A percentile compares a stretch with the other conserved stretches of the same genome.
These are phyloP conservation scores for Habroteleia sp. DNA, from an alignment of 2,888 invertebrate genomes.

Conservation along the genomic window DNA sequence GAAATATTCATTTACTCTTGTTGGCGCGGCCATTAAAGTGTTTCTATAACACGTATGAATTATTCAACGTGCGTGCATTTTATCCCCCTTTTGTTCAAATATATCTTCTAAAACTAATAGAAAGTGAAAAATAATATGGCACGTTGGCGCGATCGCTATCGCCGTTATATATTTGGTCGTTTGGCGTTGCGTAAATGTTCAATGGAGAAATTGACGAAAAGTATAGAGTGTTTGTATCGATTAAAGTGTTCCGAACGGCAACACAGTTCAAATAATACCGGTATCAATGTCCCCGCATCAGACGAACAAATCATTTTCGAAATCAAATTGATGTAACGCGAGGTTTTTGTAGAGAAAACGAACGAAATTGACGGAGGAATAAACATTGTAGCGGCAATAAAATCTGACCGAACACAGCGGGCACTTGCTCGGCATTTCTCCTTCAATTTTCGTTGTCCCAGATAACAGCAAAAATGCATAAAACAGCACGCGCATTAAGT, in stretches of 20 bases:
- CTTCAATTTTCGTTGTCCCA: constrained; percentile 46
- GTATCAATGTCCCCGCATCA: too few species aligned
- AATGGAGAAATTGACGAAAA: constrained; percentile 3
- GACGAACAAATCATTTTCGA: too few species aligned
- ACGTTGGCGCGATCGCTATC: constrained; percentile 3
- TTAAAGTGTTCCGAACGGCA: too few species aligned
- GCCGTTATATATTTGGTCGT: constrained; percentile 6
- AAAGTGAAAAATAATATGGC: constrained; percentile 28
- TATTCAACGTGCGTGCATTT: constrained; percentile 27
- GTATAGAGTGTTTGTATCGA: too few species aligned
- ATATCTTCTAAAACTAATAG: constrained; percentile 32
- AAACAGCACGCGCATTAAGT: constrained; percentile 42
- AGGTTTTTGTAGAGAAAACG: too few species aligned
- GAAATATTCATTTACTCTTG: constrained; percentile 40
- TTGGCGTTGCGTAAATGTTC: constrained; percentile 6
- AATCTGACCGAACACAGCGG: constrained; percentile 4
- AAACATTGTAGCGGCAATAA: constrained; percentile 33
- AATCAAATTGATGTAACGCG: too few species aligned
- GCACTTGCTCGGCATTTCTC: constrained; percentile 25
- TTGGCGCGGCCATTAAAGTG: constrained; percentile 13
- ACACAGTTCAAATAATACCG: too few species aligned
- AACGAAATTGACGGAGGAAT: too few species aligned
- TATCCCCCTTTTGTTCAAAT: constrained; percentile 26
- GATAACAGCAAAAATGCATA: constrained; percentile 50
- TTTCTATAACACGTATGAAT: constrained; percentile 37